These are phyloP conservation scores for Drosophila emarginata DNA, from an alignment of 2,888 invertebrate species.

Conservation along the genomic window DNA sequence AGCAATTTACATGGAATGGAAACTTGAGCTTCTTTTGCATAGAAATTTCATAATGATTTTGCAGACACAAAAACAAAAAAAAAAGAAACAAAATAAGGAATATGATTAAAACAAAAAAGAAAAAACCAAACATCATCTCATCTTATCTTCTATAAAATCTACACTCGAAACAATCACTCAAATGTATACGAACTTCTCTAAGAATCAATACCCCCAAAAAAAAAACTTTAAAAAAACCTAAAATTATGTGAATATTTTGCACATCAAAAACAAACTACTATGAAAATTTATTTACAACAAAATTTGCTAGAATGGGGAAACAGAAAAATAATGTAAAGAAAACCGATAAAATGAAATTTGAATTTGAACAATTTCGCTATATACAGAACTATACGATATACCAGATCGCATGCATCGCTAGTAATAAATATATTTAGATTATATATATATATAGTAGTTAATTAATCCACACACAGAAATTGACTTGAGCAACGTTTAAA, in stretches of 20 bases:
- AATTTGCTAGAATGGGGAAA: conserved; percentile 34
- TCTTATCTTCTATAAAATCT: conserved; percentile 44
- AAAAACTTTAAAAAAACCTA: conserved; percentile 21
- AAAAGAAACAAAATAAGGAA: not conserved
- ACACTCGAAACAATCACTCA: conserved; percentile 76
- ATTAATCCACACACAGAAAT: conserved; percentile 67
- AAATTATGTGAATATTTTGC: conserved; percentile 67
- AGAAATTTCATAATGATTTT: conserved; percentile 39
- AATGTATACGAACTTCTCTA: conserved; percentile 80
- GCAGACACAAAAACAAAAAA: conserved; percentile 34
- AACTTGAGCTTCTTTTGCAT: conserved; percentile 62
- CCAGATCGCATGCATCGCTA: conserved; percentile 66
- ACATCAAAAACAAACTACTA: conserved; percentile 43
- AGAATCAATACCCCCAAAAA: conserved; percentile 50
- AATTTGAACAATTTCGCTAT: conserved; percentile 58
- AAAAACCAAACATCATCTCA: conserved; percentile 14
- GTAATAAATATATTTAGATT: conserved; percentile 63
- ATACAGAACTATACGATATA: conserved; percentile 66
- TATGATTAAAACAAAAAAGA: not conserved
- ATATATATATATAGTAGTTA: conserved; percentile 61
- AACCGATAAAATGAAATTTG: conserved; percentile 23
- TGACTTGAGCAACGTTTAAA: conserved; percentile 71
- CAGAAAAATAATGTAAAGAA: conserved; percentile 3
- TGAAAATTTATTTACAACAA: conserved; percentile 67
- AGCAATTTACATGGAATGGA: conserved; percentile 36